Evolutionary conservation across 2,888 invertebrate genomes (phyloP).

Genomic region (Drosophila colorata): DNA sequence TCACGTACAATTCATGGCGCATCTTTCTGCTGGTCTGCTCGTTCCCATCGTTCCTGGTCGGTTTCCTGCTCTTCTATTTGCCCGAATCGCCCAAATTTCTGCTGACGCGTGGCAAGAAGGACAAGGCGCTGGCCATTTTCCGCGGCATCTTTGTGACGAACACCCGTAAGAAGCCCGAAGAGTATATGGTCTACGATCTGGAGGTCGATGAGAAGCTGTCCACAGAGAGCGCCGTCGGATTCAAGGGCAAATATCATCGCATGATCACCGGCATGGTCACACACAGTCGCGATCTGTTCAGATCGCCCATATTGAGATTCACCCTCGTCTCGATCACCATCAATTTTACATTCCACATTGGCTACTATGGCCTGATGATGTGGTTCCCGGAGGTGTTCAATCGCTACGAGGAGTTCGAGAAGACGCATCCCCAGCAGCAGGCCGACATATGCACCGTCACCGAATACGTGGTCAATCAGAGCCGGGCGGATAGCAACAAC

Average conservation of each 20-base stretch:
- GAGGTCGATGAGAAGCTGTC: slow-evolving; percentile 87
- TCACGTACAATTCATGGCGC: slow-evolving; percentile 96
- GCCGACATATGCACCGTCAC: slow-evolving; percentile 92
- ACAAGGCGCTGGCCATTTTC: slow-evolving; percentile 93
- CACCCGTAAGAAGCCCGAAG: slow-evolving; percentile 89
- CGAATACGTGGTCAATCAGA: slow-evolving; percentile 89
- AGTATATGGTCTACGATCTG: slow-evolving; percentile 91
- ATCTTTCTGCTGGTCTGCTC: slow-evolving; percentile 95
- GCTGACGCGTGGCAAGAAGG: slow-evolving; percentile 91
- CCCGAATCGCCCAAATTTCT: slow-evolving; percentile 97
- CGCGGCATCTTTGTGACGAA: slow-evolving; percentile 92
- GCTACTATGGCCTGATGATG: slow-evolving; percentile 98
- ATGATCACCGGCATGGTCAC: slow-evolving; percentile 92
- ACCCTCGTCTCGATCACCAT: slow-evolving; percentile 94
- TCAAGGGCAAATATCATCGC: slow-evolving; percentile 89
- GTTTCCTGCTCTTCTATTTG: slow-evolving; percentile 91
- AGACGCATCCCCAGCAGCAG: slow-evolving; percentile 88
- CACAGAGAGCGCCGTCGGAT: slow-evolving; percentile 85
- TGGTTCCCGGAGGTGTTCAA: slow-evolving; percentile 98
- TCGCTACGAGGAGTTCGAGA: slow-evolving; percentile 93
- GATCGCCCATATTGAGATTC: slow-evolving; percentile 92
- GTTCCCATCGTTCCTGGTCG: slow-evolving; percentile 94
- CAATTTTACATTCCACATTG: slow-evolving; percentile 97
- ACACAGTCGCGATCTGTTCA: slow-evolving; percentile 93
- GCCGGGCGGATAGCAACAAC: slow-evolving; percentile 87